Conservation (phyloP, 2,888 invertebrate species). For the Hydroisotoma schaefferi region DNA sequence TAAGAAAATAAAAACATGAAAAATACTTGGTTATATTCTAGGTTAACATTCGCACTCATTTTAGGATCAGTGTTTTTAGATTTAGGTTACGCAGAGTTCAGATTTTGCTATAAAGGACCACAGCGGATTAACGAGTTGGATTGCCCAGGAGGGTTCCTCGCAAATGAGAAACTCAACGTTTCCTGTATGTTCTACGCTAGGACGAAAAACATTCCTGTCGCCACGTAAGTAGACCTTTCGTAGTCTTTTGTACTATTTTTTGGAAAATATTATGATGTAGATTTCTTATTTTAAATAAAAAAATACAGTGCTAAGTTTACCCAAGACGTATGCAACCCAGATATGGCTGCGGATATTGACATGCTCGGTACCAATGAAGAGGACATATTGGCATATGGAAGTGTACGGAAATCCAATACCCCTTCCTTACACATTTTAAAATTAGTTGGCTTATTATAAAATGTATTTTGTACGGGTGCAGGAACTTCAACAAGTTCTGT, state of each 20-base stretch:
- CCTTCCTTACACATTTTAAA: too few relatives aligned
- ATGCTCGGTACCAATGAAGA: slow-evolving; percentile 1
- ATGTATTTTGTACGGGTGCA: too few relatives aligned
- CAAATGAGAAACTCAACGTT: slow-evolving; percentile 7
- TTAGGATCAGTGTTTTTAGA: too few relatives aligned
- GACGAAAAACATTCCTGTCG: slow-evolving; percentile 5
- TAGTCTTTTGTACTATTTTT: too few relatives aligned
- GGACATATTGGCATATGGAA: slow-evolving; percentile 2
- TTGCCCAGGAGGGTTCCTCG: slow-evolving; percentile 21
- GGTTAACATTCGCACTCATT: too few relatives aligned
- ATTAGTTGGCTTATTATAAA: too few relatives aligned
- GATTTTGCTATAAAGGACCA: slow-evolving; percentile 27
- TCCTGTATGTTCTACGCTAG: slow-evolving; percentile 13
- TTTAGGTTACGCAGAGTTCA: slow-evolving; percentile 10
- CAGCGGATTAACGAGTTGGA: slow-evolving; percentile 9
- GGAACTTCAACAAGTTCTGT: slow-evolving; percentile 1
- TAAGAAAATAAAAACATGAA: too few relatives aligned
- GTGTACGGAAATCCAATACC: neutral
- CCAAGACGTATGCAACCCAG: slow-evolving; percentile 14
- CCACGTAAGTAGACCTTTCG: slow-evolving; percentile 10
- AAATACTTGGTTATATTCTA: too few relatives aligned
- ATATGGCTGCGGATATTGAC: neutral
- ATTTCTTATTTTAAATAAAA: neutral
- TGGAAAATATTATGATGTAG: neutral
- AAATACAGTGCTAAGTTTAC: slow-evolving; percentile 11